Evolutionary conservation across 2,113 vertebrate genomes (phyloP).

Genomic region (Cinclus cinclus): DNA sequence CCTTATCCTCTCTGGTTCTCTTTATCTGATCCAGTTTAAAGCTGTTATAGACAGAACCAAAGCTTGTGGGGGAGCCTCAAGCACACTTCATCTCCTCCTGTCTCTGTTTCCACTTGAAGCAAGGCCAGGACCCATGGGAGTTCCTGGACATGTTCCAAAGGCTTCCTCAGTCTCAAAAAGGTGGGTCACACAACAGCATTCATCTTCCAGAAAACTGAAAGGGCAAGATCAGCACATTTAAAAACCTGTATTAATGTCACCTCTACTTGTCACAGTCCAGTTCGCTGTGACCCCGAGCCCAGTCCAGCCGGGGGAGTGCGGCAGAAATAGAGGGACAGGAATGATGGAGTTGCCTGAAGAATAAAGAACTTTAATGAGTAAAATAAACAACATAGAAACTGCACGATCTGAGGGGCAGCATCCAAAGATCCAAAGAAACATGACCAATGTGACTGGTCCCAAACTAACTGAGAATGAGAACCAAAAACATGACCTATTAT

Average conservation of each 20-base stretch:
- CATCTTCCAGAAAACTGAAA: background rate
- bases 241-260: background rate
- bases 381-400: too few species aligned
- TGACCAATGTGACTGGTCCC: too few species aligned
- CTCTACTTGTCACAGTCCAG: too few species aligned
- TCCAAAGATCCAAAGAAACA: too few species aligned
- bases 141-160: background rate
- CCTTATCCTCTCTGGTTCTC: background rate
- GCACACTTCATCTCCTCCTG: background rate
- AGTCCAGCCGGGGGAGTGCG: too few species aligned
- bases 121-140: background rate
- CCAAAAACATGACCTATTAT: too few species aligned
- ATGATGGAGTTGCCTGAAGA: too few species aligned
- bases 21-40: background rate
- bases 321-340: too few species aligned
- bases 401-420: too few species aligned
- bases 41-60: background rate
- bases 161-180: background rate
- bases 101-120: background rate
- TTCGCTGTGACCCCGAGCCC: too few species aligned
- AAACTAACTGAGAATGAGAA: too few species aligned
- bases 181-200: background rate
- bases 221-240: background rate
- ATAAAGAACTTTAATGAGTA: too few species aligned
- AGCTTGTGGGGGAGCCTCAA: background rate